A percentile compares a stretch with the other conserved stretches of the same genome.
Evolutionary conservation across 1,140 invertebrate species (phyloP).

Genomic region (Phthorimaea operculella): DNA sequence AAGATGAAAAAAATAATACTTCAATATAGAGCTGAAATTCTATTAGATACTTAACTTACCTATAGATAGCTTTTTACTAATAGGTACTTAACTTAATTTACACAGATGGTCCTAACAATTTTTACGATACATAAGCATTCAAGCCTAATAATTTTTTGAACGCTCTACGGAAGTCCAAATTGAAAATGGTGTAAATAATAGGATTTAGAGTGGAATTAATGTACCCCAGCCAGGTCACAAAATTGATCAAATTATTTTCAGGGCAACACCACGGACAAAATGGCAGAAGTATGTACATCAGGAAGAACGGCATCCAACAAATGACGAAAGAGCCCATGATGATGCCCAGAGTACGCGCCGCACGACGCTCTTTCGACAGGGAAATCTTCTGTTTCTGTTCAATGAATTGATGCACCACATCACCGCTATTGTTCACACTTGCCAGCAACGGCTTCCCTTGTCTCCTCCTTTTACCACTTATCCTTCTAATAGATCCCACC

Average conservation of each 20-base stretch:
- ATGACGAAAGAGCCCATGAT: constrained; percentile 94
- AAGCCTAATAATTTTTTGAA: constrained; percentile 75
- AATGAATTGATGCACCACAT: constrained; percentile 83
- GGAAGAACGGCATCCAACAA: constrained; percentile 95
- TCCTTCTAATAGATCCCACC: constrained; percentile 17
- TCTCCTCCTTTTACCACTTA: constrained; percentile 18
- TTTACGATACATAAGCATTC: constrained; percentile 7
- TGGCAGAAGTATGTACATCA: constrained; percentile 89
- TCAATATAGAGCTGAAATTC: too few relatives aligned
- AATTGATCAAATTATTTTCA: constrained; percentile 78
- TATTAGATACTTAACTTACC: too few relatives aligned
- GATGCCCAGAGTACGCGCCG: constrained; percentile 88
- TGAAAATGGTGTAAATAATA: constrained; percentile 96
- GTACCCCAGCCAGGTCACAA: constrained; percentile 97
- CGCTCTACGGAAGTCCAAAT: constrained; percentile 90
- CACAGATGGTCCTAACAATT: too few relatives aligned
- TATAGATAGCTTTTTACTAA: too few relatives aligned
- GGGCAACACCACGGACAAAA: constrained; percentile 82
- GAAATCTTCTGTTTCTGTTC: constrained; percentile 92
- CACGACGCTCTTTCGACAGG: constrained; percentile 87
- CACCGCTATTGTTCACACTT: constrained; percentile 46
- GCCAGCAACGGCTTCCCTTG: constrained; percentile 21
- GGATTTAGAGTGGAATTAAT: constrained; percentile 95
- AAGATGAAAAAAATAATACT: too few relatives aligned
- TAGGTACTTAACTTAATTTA: too few relatives aligned